Evolutionary conservation across 2,797 vertebrate species (phyloP), one percentile per base, ranked within the genome.

Genomic region (Brachyrhaphis roseni): DNA sequence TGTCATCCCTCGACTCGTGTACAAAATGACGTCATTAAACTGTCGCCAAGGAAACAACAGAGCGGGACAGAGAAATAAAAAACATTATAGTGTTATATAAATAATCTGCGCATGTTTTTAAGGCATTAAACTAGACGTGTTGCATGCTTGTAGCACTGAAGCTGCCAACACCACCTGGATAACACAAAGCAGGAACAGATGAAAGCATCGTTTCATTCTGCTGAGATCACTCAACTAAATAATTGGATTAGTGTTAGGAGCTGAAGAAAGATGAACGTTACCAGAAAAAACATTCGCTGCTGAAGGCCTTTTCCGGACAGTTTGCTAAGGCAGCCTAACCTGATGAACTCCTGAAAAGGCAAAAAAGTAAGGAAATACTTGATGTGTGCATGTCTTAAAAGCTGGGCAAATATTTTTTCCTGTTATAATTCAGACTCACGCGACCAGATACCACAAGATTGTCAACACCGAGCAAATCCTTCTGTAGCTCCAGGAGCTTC

Each of bases 201-300:
- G 47, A 82, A 86, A 84, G 70, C 8, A 2, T 4, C 72, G 74
- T 59, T 86, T 82, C 84, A 43, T 71, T 82, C 82, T 68, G 43
- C 71, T 90, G 78, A 83, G 75, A 82, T 91, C 80, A 90, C 53
- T 72, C 5, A 18, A 1, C 64, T 78, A 57, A 82, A 80, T 88
- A 78, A 89, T 89, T 82, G 2, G 23, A 89, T 88, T 28, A 88
- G 70, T 55, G 28, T 87, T 77, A 13, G 84, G 75, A 78, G 80
- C 20, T 23, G 62, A 16, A 79, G 64, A 78, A 84, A 87, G 77
- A 70, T 75, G 74, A 71, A 55, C 11, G 13, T 94, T 96, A 99
- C 98, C 97, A 99, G 95, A 91, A 99, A 99, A 92, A 99, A 99
- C 98, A 99, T 99, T 87, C 98, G 96, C 88, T 99, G 98, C 91